These are phyloP conservation scores for Geopemphigus sp. DNA, from an alignment of 1,140 invertebrate species.

Conservation along the genomic window DNA sequence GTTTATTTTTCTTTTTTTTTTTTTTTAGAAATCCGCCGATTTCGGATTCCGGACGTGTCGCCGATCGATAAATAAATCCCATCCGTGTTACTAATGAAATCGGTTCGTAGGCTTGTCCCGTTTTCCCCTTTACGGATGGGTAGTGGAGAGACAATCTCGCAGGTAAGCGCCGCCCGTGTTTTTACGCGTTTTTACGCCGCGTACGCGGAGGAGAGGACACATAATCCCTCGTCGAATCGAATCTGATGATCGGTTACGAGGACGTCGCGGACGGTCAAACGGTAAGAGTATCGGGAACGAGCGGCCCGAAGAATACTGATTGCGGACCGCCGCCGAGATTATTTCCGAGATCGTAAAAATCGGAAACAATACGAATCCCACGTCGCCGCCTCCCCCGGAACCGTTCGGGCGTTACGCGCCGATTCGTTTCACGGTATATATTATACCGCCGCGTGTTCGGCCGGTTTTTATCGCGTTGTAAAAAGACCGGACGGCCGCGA, in stretches of 20 bases:
- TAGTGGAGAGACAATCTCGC: background rate
- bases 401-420: no score
- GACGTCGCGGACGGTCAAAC: conserved; percentile 19
- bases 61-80: conserved; percentile 38
- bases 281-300: conserved; percentile 38
- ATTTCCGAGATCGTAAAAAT: conserved; percentile 40
- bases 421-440: conserved; percentile 26
- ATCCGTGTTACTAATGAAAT: conserved; percentile 31
- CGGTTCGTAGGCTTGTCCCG: background rate
- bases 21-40: background rate
- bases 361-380: conserved; percentile 18
- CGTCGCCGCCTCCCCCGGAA: no score
- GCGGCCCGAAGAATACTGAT: conserved; percentile 28
- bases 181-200: background rate
- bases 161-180: conserved; percentile 37
- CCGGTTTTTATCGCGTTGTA: background rate
- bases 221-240: conserved; percentile 44
- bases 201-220: no score
- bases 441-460: background rate
- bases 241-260: conserved; percentile 33
- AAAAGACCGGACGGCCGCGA: background rate
- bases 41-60: conserved; percentile 10
- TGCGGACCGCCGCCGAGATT: background rate
- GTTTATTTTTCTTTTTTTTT: no score
- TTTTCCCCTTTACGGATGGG: background rate